Evolutionary conservation across 2,797 vertebrate genomes (phyloP), one percentile per base, ranked within the genome.

Genomic region (Scomberomorus guttatus): DNA sequence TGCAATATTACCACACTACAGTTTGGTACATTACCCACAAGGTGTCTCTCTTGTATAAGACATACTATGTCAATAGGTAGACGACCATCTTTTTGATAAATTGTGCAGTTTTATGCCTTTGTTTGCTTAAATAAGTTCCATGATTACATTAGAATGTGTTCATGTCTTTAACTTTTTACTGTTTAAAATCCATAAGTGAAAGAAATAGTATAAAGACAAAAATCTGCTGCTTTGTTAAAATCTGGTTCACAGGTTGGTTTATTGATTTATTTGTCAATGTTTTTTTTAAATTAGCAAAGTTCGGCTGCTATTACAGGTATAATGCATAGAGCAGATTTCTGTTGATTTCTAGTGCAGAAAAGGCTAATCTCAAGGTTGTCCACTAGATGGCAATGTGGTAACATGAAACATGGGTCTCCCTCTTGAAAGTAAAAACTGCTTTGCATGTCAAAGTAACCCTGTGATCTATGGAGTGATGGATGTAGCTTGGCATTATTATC

Each of bases 371-470:
- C 50, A 34, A 12, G 2, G 18, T n/a, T 0, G 44, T 27, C 84
- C 95, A 91, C 93, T 77, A 85, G 95, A 88, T 92, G 95, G 92
- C 93, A 93, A 72, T 94, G 91, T 93, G 74, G 91, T 55, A 59
- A 64, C 87, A 87, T n/a, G 62, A 72, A 83, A 63, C 20, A 14
- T 0, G 1, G 7, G 39, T 29, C 1, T 15, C 13, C 39, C 17
- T 67, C 6, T 57, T 9, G 29, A 72, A 61, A 60, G 68, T 34
- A 34, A 72, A 51, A 57, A 46, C 65, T 18, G 17, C 77, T 71
- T 50, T 24, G 13, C 57, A 52, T 70, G 62, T 56, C n/a, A 70
- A 27, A 44, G 76, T 74, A 42, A 77, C 79, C 71, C 86, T 90
- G 83, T 91, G 84, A 90, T 89, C 83, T 87, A 9, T 81, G 84